phyloP scores from a whole-genome alignment of 2,797 vertebrate species.

The Chelmon rostratus region DNA sequence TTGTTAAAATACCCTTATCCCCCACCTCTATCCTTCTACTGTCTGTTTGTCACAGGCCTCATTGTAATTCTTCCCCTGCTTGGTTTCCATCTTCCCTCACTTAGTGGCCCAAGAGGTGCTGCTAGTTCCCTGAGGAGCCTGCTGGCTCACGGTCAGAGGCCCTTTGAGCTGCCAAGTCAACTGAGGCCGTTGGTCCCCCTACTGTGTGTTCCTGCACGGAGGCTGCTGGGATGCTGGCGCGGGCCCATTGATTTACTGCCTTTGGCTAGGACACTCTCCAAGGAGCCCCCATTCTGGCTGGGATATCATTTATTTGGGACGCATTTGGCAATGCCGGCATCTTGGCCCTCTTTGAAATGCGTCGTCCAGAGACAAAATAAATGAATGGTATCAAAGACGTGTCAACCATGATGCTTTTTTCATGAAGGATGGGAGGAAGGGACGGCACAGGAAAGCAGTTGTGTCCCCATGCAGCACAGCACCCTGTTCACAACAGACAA shows the following conservation, averaged over 20 bases:
- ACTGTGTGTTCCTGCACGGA: slow-evolving; percentile 72
- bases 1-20: slow-evolving; percentile 33
- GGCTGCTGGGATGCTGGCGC: slow-evolving; percentile 75
- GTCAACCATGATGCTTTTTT: slow-evolving; percentile 74
- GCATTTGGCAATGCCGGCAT: slow-evolving; percentile 80
- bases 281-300: slow-evolving; percentile 78
- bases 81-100: slow-evolving; percentile 72
- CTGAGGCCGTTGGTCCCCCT: slow-evolving; percentile 72
- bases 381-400: slow-evolving; percentile 82
- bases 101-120: slow-evolving; percentile 73
- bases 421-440: slow-evolving; percentile 59
- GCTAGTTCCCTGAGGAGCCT: slow-evolving; percentile 76
- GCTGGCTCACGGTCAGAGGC: slow-evolving; percentile 80
- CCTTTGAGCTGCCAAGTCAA: slow-evolving; percentile 81
- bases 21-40: slow-evolving; percentile 37
- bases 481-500: slow-evolving; percentile 54
- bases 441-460: slow-evolving; percentile 59
- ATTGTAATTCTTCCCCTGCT: slow-evolving; percentile 69
- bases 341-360: slow-evolving; percentile 78
- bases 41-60: slow-evolving; percentile 53
- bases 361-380: slow-evolving; percentile 77
- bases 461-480: slow-evolving; percentile 45
- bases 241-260: slow-evolving; percentile 81
- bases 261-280: slow-evolving; percentile 79
- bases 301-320: slow-evolving; percentile 84